Evolutionary conservation across 1,140 invertebrate species (phyloP).

Genomic region (Drosophila eugracilis): DNA sequence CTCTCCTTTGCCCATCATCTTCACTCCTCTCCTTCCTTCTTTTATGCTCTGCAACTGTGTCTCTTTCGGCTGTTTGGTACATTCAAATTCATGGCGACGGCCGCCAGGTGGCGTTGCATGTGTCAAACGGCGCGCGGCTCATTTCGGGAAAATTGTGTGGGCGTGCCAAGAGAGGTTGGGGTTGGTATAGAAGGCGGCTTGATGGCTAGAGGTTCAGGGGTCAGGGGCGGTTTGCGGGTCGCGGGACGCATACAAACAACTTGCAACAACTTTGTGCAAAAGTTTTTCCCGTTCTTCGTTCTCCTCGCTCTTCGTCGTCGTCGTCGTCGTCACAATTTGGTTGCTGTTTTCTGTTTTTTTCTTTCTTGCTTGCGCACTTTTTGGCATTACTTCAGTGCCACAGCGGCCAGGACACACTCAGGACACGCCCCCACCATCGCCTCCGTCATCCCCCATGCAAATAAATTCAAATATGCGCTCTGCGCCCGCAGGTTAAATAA

Average conservation of each 20-base stretch:
- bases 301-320: too few relatives aligned
- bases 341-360: constrained; percentile 17
- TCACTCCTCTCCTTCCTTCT: background rate
- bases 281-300: constrained; percentile 39
- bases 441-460: constrained; percentile 40
- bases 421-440: background rate
- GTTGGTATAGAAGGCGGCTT: too few relatives aligned
- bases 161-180: constrained; percentile 6
- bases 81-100: constrained; percentile 74
- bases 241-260: constrained; percentile 56
- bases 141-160: constrained; percentile 56
- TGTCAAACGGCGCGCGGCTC: constrained; percentile 68
- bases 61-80: constrained; percentile 16
- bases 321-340: constrained; percentile 58
- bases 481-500: constrained; percentile 79
- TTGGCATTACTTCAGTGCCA: constrained; percentile 72
- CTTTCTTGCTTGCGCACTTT: constrained; percentile 60
- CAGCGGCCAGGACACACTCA: constrained; percentile 35
- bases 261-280: constrained; percentile 73
- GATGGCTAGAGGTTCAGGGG: background rate
- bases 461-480: constrained; percentile 78
- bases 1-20: background rate
- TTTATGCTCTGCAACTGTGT: constrained; percentile 20
- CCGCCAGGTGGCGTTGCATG: constrained; percentile 73
- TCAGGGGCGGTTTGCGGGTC: background rate